Percentiles rank a stretch among this genome's conserved stretches.
These are phyloP conservation scores for Drosophila bocki DNA, from an alignment of 1,140 invertebrate genomes.

Conservation along the genomic window DNA sequence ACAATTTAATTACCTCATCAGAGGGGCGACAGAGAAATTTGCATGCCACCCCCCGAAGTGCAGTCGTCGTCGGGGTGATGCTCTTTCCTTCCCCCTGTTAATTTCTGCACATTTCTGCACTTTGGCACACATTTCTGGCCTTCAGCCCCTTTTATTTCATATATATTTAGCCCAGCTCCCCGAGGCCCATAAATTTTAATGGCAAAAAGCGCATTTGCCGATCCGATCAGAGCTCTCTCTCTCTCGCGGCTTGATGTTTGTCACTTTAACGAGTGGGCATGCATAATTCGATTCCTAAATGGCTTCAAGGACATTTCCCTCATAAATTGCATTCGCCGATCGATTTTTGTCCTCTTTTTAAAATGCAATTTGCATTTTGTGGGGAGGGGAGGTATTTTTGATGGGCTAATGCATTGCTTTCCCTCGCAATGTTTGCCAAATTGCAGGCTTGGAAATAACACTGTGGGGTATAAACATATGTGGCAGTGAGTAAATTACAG, in stretches of 20 bases:
- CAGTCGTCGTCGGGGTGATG: constrained; percentile 9
- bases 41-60: constrained; percentile 65
- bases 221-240: constrained; percentile 5
- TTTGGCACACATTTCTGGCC: constrained; percentile 48
- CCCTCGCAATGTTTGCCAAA: constrained; percentile 6
- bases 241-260: constrained; percentile 44
- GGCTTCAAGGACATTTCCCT: constrained; percentile 64
- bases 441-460: not conserved
- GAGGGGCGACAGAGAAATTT: constrained; percentile 58
- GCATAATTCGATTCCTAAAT: constrained; percentile 77
- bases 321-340: constrained; percentile 47
- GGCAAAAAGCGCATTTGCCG: constrained; percentile 72
- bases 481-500: not conserved
- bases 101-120: constrained; percentile 48
- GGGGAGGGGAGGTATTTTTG: not conserved
- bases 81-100: constrained; percentile 12
- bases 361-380: constrained; percentile 60
- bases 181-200: constrained; percentile 76
- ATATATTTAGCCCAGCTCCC: constrained; percentile 5
- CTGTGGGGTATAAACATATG: not conserved
- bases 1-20: constrained; percentile 72
- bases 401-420: constrained; percentile 2
- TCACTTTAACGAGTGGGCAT: constrained; percentile 76
- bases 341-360: constrained; percentile 52
- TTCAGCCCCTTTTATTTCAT: constrained; percentile 4